These are phyloP conservation scores for Andrena chrysosceles DNA, from an alignment of 2,888 invertebrate species.

Conservation along the genomic window DNA sequence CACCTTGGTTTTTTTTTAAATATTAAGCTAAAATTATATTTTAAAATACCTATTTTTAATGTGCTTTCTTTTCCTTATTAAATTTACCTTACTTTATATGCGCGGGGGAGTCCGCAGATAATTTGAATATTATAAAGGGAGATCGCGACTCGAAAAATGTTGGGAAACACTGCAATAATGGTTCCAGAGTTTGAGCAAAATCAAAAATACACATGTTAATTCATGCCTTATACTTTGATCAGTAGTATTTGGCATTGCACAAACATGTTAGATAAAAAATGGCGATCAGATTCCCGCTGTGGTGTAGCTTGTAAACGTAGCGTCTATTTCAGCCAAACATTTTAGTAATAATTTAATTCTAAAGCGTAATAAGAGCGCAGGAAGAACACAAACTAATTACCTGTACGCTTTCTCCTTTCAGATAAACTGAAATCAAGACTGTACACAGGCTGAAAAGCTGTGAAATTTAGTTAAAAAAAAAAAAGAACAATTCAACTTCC, in stretches of 20 bases:
- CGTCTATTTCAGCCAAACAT: slow-evolving; percentile 76
- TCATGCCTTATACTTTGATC: slow-evolving; percentile 66
- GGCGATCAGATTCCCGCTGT: slow-evolving; percentile 77
- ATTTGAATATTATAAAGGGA: no score
- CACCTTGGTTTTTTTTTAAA: no score
- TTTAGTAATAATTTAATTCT: slow-evolving; percentile 9
- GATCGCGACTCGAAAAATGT: no score
- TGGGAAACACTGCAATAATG: not conserved
- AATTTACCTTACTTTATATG: no score
- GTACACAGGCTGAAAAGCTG: slow-evolving; percentile 76
- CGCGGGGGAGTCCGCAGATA: no score
- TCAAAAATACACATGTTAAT: slow-evolving; percentile 66
- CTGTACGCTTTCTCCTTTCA: slow-evolving; percentile 64
- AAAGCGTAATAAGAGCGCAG: not conserved
- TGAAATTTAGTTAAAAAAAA: slow-evolving; percentile 73
- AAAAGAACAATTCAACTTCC: slow-evolving; percentile 72
- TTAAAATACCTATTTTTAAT: no score
- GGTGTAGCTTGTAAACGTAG: slow-evolving; percentile 56
- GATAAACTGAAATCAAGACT: slow-evolving; percentile 82
- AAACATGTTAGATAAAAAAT: slow-evolving; percentile 78
- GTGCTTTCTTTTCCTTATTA: no score
- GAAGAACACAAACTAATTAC: slow-evolving; percentile 16
- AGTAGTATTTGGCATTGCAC: slow-evolving; percentile 75
- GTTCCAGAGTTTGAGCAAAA: not conserved
- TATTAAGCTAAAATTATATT: no score